Base-by-base conservation (phyloP, 2,888 invertebrate species). In the Drosophila imparisetae region DNA sequence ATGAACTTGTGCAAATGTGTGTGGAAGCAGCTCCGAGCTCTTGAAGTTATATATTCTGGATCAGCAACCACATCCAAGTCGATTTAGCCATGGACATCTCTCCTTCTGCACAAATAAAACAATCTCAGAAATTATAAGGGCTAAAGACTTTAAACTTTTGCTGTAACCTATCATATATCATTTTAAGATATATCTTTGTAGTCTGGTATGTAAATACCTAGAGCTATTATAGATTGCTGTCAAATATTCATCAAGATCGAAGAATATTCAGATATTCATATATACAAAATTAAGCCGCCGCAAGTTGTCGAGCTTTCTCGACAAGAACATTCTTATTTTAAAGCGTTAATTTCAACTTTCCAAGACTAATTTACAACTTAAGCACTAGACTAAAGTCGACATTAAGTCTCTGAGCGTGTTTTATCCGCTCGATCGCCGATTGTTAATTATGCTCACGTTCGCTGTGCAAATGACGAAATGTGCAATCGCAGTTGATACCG, bases 391-490 rank as follows among this genome's bases (percentile, higher is more conserved):
- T 55, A 4, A 36, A 36, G 42, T 11, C 42, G 11, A 36, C 18
- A n/a, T 4, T 38, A 29, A 24, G 42, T 21, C 52, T 50, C 24
- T 30, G 24, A 42, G 57, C 42, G 40, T 50, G 15, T 50, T 40
- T n/a, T 11, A 42, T n/a, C n/a, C 15, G 45, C 27, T 65, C 58
- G 53, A 61, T 32, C 49, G 49, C 11, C 48, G 57, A 53, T 68
- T 68, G 64, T 58, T 68, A 60, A 75, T 61, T 75, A 75, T 58
- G 58, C 54, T 34, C 64, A 80, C 75, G 66, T 75, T 69, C 45
- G 45, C 7, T 18, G 60, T 54, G 13, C 21, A 60, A 71, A 24
- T 71, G 62, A 21, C 27, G 24, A 62, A 61, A 34, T 34, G 15
- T 54, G 62, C 54, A 66, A 48, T 58, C 36, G 38, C 7, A 42